These are phyloP conservation scores for Cephalopachus bancanus DNA, from an alignment of 2,797 vertebrate species.

Conservation along the genomic window DNA sequence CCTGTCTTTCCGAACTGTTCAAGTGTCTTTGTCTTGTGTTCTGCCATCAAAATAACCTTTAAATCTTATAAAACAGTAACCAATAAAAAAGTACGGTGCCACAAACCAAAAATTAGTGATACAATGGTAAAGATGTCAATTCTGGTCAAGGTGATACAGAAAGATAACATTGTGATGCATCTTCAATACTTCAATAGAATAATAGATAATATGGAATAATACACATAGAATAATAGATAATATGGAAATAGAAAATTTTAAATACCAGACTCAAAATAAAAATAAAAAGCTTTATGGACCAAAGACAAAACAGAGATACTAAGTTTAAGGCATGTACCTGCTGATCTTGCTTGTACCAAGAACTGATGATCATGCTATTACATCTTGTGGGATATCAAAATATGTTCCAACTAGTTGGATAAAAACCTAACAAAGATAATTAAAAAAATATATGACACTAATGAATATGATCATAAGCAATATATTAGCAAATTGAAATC, in stretches of 20 bases:
- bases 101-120: conserved; percentile 29
- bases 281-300: background rate
- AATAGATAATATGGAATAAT: background rate
- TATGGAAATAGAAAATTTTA: conserved; percentile 4
- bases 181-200: conserved; percentile 17
- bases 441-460: background rate
- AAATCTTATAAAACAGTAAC: background rate
- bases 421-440: background rate
- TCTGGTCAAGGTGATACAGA: background rate
- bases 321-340: background rate
- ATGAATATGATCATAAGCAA: background rate
- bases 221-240: background rate
- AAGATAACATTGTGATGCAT: background rate
- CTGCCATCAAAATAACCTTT: background rate
- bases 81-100: background rate
- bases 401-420: background rate
- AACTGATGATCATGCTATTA: background rate
- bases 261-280: background rate
- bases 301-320: conserved; percentile 28
- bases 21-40: background rate
- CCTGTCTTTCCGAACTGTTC: background rate
- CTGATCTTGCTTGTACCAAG: background rate
- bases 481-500: background rate
- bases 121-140: conserved; percentile 6
- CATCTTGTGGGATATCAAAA: conserved; percentile 30